These are phyloP conservation scores for Eutolmus rufibarbis DNA, from an alignment of 2,888 invertebrate species.

Conservation along the genomic window DNA sequence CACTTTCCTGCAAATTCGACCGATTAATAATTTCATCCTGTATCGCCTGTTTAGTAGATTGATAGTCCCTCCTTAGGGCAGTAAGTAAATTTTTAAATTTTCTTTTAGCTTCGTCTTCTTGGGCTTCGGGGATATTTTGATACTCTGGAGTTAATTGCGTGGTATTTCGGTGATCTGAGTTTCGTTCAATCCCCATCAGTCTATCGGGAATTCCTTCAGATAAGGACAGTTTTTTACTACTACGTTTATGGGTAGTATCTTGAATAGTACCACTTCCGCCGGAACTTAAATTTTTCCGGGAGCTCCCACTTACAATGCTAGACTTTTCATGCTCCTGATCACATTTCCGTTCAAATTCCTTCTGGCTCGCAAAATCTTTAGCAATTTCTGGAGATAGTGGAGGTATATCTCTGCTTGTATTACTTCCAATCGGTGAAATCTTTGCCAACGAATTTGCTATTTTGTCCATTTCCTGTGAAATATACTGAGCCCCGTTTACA, in stretches of 20 bases:
- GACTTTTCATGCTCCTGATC: constrained; percentile 47
- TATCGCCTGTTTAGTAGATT: neutral
- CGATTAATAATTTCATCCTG: neutral
- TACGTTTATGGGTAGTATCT: constrained; percentile 18
- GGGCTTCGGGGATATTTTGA: constrained; percentile 28
- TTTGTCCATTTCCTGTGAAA: constrained; percentile 49
- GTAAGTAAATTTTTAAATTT: constrained; percentile 54
- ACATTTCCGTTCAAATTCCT: constrained; percentile 44
- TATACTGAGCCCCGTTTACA: constrained; percentile 39
- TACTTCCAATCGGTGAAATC: neutral
- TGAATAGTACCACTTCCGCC: constrained; percentile 46
- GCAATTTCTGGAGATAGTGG: constrained; percentile 45
- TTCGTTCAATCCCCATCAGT: neutral
- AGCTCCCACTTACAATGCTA: constrained; percentile 46
- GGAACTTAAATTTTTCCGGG: constrained; percentile 42
- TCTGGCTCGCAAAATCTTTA: constrained; percentile 45
- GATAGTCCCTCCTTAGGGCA: constrained; percentile 55
- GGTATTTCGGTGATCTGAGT: neutral
- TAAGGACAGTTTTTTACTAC: neutral
- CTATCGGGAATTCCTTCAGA: neutral
- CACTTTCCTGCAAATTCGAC: constrained; percentile 48
- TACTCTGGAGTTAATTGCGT: constrained; percentile 1
- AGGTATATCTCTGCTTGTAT: constrained; percentile 47
- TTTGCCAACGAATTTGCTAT: constrained; percentile 45
- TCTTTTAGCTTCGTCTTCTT: constrained; percentile 29